phyloP scores from a whole-genome alignment of 2,797 vertebrate species.

The Spheniscus humboldti region DNA sequence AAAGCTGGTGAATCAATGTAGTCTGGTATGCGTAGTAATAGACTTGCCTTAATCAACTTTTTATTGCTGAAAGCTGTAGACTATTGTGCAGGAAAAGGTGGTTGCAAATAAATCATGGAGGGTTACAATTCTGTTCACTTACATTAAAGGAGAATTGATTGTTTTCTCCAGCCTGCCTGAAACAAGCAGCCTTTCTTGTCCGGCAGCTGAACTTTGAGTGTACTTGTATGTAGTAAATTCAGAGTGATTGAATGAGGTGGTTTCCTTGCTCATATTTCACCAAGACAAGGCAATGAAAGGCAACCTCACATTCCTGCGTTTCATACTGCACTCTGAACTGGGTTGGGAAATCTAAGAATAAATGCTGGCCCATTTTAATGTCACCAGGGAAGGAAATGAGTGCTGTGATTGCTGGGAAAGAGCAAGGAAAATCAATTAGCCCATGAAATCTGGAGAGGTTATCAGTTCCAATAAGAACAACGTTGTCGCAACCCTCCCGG shows the following conservation, averaged over 20 bases:
- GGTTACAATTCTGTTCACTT: conserved; percentile 43
- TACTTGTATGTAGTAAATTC: not conserved
- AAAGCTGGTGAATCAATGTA: not conserved
- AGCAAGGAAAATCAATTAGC: not conserved
- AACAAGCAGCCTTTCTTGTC: conserved; percentile 15
- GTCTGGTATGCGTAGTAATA: not conserved
- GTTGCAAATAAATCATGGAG: conserved; percentile 38
- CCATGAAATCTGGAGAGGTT: not conserved
- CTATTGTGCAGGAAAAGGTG: not conserved
- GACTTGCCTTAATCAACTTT: not conserved
- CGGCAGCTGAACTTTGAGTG: not conserved
- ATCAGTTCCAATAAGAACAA: not conserved
- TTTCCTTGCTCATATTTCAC: not conserved
- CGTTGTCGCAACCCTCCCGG: not conserved
- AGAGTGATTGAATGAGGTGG: not conserved
- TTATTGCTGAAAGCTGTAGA: conserved; percentile 40
- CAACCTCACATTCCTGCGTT: not conserved
- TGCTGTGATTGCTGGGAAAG: not conserved
- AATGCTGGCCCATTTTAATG: not conserved
- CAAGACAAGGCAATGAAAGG: not conserved
- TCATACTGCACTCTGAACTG: not conserved
- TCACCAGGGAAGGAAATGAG: not conserved
- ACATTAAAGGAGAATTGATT: conserved; percentile 24
- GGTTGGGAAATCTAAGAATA: not conserved
- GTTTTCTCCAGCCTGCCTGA: not conserved